A percentile compares a stretch with the other conserved stretches of the same genome.
These are phyloP conservation scores for Nephrotoma flavescens DNA, from an alignment of 2,888 invertebrate genomes.

Conservation along the genomic window DNA sequence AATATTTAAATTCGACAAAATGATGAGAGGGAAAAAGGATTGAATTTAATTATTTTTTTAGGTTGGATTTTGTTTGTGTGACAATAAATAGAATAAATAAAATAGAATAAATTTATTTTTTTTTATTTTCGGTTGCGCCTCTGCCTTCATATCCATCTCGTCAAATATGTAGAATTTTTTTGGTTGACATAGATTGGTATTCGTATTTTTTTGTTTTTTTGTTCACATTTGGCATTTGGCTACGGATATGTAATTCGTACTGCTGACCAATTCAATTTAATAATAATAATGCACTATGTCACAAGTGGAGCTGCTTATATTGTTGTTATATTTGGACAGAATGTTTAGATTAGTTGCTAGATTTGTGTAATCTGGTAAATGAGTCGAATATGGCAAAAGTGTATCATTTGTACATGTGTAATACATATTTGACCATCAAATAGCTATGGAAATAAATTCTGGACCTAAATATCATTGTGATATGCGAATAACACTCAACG, in stretches of 20 bases:
- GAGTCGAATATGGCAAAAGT: too few relatives aligned
- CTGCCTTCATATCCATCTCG: background rate
- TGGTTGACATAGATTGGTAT: background rate
- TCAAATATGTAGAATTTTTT: background rate
- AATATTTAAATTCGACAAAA: background rate
- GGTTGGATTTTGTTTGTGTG: background rate
- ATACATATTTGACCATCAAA: too few relatives aligned
- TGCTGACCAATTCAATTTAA: background rate
- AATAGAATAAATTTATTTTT: background rate
- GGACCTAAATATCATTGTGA: too few relatives aligned
- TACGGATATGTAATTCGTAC: background rate
- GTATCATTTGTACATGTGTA: too few relatives aligned
- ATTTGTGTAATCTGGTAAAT: too few relatives aligned
- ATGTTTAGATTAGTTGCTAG: background rate
- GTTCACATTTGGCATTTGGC: background rate
- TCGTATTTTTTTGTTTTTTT: background rate
- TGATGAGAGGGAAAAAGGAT: background rate
- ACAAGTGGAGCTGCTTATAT: background rate
- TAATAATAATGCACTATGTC: background rate
- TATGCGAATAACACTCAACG: too few relatives aligned
- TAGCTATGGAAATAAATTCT: too few relatives aligned
- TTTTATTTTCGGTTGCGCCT: background rate
- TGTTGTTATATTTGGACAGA: background rate
- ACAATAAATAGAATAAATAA: background rate
- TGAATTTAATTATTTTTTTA: background rate